A percentile compares a stretch with the other conserved stretches of the same genome.
Conservation (phyloP, 2,113 vertebrate species). For the Peromyscus polionotus region DNA sequence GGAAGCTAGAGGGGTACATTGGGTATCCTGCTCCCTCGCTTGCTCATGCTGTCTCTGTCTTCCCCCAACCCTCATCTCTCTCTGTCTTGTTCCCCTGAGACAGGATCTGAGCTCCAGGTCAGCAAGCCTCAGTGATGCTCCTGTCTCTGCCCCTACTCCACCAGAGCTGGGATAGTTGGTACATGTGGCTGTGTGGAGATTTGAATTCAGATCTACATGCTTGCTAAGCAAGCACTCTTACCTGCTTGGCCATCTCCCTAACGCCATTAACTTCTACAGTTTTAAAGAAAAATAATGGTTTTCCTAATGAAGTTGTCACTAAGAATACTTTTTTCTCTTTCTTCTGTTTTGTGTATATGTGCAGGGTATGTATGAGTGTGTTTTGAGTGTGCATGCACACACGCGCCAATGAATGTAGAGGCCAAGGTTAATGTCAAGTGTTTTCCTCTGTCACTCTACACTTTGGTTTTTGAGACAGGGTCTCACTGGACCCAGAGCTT, state of each 20-base stretch:
- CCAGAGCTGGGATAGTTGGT: neutral
- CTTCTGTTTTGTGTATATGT: neutral
- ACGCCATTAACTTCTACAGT: neutral
- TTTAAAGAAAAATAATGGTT: conserved; percentile 67
- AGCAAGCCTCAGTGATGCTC: neutral
- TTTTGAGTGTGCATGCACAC: neutral
- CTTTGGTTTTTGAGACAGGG: neutral
- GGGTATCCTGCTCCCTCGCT: neutral
- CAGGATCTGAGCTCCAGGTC: neutral
- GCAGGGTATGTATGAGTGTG: neutral
- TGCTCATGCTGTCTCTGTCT: neutral
- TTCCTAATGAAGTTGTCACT: neutral
- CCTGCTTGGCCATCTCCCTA: neutral
- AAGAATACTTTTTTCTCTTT: conserved; percentile 3
- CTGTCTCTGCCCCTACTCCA: neutral
- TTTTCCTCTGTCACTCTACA: neutral
- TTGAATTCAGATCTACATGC: neutral
- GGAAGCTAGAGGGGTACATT: neutral
- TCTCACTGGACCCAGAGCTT: neutral
- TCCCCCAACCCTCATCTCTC: neutral
- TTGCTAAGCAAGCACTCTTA: neutral
- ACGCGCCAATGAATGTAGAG: neutral
- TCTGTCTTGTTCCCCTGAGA: neutral
- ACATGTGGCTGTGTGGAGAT: neutral
- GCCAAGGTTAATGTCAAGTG: neutral